Base-by-base conservation (phyloP, 2,113 vertebrate species). In the Ceratotherium simum region DNA sequence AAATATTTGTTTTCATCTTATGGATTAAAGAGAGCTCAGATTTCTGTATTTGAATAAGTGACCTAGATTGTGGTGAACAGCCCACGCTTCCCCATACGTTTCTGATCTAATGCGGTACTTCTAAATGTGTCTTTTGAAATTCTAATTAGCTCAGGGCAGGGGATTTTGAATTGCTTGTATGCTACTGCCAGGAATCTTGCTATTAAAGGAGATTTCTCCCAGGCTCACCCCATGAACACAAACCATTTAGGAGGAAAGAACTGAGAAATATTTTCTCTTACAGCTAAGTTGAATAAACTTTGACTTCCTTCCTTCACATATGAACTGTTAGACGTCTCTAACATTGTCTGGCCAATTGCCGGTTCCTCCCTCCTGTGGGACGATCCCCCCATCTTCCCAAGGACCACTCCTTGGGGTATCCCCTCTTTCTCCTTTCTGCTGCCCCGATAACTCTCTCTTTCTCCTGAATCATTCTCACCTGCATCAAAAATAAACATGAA, bases 81-180 rank as follows among this genome's bases (percentile, higher is more conserved):
- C 91, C 86, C 73, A 75, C 6, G 39, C 18, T 58, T 92, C 31
- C 46, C 23, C 29, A 27, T 48, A 65, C 60, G 3, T 39, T 97
- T 93, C 48, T 86, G 51, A 81, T 62, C 73, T 27, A 65, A 89
- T 42, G n/a, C 8, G 42, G 64, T 21, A 48, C 75, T 65, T 81
- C 64, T 65, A 42, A 89, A 75, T 60, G 69, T 62, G 62, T 46
- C 91, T 83, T 96, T 93, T 93, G 93, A 95, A 95, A 97, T 97
- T 82, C 82, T 72, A 56, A 96, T 96, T 39, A 95, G 90, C 82
- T 86, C 64, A 62, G 56, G 65, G 9, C 36, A 65, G 48, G 89
- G 62, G 80, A 65, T 80, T 81, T n/a, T 65, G 60, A 73, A 54
- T 78, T 11, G 16, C 69, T 96, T 95, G 69, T 16, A 31, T 83